Evolutionary conservation across 2,888 invertebrate genomes (phyloP).

Genomic region (Tipula unca): DNA sequence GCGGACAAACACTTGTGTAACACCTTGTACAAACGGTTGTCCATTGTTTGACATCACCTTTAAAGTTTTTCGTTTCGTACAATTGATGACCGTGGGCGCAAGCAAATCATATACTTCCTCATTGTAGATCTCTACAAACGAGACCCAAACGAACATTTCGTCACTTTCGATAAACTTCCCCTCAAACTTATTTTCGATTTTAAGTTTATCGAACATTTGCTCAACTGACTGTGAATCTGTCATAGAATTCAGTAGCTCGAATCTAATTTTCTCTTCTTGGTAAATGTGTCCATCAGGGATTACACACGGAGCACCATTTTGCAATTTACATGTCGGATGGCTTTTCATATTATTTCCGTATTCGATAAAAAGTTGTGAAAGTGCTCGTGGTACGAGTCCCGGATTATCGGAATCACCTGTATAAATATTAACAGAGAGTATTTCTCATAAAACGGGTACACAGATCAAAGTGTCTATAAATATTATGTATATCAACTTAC

Average conservation of each 20-base stretch:
- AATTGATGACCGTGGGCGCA: slow-evolving; percentile 40
- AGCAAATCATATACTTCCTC: slow-evolving; percentile 81
- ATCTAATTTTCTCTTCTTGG: slow-evolving; percentile 31
- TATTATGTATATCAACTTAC: background rate
- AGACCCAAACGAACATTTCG: slow-evolving; percentile 61
- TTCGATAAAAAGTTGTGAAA: slow-evolving; percentile 45
- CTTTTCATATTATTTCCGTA: slow-evolving; percentile 32
- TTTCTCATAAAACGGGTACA: too few relatives aligned
- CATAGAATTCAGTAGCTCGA: background rate
- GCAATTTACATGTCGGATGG: slow-evolving; percentile 40
- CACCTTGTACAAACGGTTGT: slow-evolving; percentile 42
- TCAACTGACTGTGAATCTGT: background rate
- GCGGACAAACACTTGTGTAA: slow-evolving; percentile 42
- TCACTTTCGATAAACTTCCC: slow-evolving; percentile 29
- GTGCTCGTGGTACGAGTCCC: slow-evolving; percentile 53
- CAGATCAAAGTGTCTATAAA: too few relatives aligned
- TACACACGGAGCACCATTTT: slow-evolving; percentile 36
- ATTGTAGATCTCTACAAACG: slow-evolving; percentile 86
- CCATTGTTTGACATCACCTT: slow-evolving; percentile 39
- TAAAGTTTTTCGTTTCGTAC: slow-evolving; percentile 35
- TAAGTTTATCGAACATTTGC: background rate
- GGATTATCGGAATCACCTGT: slow-evolving; percentile 50
- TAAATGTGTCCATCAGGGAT: slow-evolving; percentile 35
- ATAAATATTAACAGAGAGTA: too few relatives aligned
- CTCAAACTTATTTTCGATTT: slow-evolving; percentile 27